Evolutionary conservation across 2,113 vertebrate genomes (phyloP).

Genomic region (Amblyornis subalaris): DNA sequence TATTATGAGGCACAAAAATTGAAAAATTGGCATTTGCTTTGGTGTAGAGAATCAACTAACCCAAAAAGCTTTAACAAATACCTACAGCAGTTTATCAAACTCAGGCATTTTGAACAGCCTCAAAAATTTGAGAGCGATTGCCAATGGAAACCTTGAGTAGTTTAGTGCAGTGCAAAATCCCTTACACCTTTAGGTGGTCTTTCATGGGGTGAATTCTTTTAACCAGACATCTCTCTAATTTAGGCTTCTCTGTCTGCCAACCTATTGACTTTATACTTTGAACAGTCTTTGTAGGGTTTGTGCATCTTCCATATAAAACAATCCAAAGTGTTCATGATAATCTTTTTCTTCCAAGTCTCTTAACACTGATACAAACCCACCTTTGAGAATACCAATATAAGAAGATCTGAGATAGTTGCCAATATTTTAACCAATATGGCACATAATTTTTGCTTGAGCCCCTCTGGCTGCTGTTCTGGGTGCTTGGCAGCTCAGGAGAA

Average conservation of each 20-base stretch:
- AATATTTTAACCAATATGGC: neutral
- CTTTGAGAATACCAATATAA: neutral
- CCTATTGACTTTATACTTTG: neutral
- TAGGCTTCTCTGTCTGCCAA: neutral
- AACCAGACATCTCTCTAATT: neutral
- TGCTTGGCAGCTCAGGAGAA: neutral
- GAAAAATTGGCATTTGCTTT: neutral
- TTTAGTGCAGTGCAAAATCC: neutral
- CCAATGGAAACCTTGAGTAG: neutral
- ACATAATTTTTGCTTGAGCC: neutral
- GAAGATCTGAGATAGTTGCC: neutral
- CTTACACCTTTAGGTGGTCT: constrained; percentile 3
- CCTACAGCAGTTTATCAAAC: neutral
- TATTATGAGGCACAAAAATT: neutral
- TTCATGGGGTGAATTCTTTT: neutral
- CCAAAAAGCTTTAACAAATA: neutral
- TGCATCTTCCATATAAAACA: neutral
- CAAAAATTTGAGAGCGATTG: neutral
- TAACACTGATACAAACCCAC: neutral
- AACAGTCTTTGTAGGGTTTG: neutral
- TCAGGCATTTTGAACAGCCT: neutral
- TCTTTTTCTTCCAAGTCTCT: neutral
- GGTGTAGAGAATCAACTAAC: neutral
- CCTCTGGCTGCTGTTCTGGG: neutral
- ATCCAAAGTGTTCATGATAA: neutral